phyloP scores from a whole-genome alignment of 2,888 invertebrate genomes.

The Eupithecia centaureata region DNA sequence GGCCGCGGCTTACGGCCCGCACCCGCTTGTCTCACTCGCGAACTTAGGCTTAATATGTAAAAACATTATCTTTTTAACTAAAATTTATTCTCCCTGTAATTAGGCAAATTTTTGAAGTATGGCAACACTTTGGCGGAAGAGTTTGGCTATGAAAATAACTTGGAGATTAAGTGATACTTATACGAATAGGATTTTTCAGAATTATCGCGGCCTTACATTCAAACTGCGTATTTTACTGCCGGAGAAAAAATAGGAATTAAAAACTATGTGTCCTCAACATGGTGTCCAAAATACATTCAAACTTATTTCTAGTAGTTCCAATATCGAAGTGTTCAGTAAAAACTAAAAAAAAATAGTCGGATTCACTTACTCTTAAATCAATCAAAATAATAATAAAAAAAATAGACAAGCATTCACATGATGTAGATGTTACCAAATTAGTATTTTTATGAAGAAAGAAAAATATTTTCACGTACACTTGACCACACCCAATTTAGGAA shows the following conservation, averaged over 20 bases:
- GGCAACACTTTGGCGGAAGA: constrained; percentile 6
- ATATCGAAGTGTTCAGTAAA: neutral
- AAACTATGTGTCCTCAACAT: neutral
- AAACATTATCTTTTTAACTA: constrained; percentile 9
- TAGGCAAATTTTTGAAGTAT: constrained; percentile 10
- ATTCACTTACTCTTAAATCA: neutral
- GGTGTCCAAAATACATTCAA: neutral
- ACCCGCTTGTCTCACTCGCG: constrained; percentile 18
- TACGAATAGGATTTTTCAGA: neutral
- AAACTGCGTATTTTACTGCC: neutral
- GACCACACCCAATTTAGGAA: neutral
- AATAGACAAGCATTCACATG: too few species aligned
- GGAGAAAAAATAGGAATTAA: neutral
- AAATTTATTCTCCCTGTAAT: neutral
- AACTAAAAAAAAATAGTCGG: neutral
- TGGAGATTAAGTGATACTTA: neutral
- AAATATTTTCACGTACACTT: too few species aligned
- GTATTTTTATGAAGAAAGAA: too few species aligned
- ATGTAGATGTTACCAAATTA: neutral
- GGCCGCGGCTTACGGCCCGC: constrained; percentile 17
- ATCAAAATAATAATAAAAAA: neutral
- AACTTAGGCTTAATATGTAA: constrained; percentile 4
- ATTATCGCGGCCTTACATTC: neutral
- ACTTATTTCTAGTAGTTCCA: neutral
- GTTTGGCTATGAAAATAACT: constrained; percentile 6